phyloP scores from a whole-genome alignment of 2,888 invertebrate species.

The Drosophila siamana region DNA sequence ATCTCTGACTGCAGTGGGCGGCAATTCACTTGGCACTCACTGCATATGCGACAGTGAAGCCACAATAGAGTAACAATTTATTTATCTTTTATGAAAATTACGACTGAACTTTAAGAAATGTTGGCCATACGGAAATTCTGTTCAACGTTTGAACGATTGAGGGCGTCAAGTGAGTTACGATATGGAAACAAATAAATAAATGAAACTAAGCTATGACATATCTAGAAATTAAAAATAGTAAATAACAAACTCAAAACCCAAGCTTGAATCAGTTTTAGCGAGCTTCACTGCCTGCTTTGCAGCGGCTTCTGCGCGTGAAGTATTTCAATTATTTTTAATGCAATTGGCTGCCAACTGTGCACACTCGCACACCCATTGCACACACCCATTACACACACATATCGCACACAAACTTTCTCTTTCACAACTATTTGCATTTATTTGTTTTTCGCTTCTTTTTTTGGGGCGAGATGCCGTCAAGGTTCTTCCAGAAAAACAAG shows the following conservation, averaged over 20 bases:
- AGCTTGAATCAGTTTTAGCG: not conserved
- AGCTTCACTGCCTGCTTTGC: conserved; percentile 26
- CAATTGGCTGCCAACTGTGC: conserved; percentile 49
- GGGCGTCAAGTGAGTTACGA: too few relatives aligned
- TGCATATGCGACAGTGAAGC: conserved; percentile 8
- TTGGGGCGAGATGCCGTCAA: conserved; percentile 42
- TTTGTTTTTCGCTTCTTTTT: conserved; percentile 27
- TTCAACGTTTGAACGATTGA: too few relatives aligned
- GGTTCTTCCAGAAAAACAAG: conserved; percentile 51
- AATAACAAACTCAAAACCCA: not conserved
- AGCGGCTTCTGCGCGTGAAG: conserved; percentile 62
- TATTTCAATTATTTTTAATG: conserved; percentile 66
- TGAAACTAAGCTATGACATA: too few relatives aligned
- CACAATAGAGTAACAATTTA: not conserved
- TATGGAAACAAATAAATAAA: too few relatives aligned
- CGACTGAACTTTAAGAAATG: too few relatives aligned
- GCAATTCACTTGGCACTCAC: conserved; percentile 28
- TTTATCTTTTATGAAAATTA: too few relatives aligned
- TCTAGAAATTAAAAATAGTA: too few relatives aligned
- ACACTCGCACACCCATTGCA: conserved; percentile 3
- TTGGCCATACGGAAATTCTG: too few relatives aligned
- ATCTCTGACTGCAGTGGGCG: conserved; percentile 34
- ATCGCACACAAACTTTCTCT: conserved; percentile 1
- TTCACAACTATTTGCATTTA: conserved; percentile 16
- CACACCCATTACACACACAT: too few relatives aligned